Conservation (phyloP, 2,113 vertebrate genomes). For the Glaucomys volans region DNA sequence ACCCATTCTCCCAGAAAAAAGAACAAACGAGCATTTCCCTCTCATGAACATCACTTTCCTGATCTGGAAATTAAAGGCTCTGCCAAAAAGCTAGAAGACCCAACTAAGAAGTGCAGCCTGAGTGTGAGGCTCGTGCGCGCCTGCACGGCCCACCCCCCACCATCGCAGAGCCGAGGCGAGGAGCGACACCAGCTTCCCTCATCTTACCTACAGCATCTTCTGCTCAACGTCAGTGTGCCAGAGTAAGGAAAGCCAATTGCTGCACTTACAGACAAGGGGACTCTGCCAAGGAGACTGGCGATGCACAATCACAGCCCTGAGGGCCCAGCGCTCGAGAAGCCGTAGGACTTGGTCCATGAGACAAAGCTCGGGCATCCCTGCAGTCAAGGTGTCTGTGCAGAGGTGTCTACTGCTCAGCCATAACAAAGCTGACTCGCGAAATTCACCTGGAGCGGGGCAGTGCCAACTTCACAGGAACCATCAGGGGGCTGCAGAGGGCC, state of each 20-base stretch:
- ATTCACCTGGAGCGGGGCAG: slow-evolving; percentile 76
- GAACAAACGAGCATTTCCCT: not conserved
- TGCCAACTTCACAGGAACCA: slow-evolving; percentile 49
- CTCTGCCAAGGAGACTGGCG: slow-evolving; percentile 71
- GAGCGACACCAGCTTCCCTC: not conserved
- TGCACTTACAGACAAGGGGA: slow-evolving; percentile 68
- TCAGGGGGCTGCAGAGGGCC: slow-evolving; percentile 21
- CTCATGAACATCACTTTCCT: slow-evolving; percentile 64
- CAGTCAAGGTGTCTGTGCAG: slow-evolving; percentile 46
- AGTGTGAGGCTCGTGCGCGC: not conserved
- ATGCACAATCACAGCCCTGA: slow-evolving; percentile 69
- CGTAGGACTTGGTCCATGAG: slow-evolving; percentile 69
- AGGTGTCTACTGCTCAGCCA: slow-evolving; percentile 68
- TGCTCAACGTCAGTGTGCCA: slow-evolving; percentile 67
- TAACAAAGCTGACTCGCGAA: slow-evolving; percentile 78
- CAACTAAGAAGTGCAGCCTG: slow-evolving; percentile 62
- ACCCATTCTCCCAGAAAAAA: slow-evolving; percentile 72
- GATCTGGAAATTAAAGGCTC: slow-evolving; percentile 62
- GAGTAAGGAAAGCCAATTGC: slow-evolving; percentile 75
- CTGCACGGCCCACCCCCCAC: no score
- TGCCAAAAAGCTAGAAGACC: slow-evolving; percentile 61
- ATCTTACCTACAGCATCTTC: not conserved
- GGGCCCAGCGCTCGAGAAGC: slow-evolving; percentile 64
- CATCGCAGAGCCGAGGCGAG: slow-evolving; percentile 28
- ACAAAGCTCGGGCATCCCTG: slow-evolving; percentile 76